Evolutionary conservation across 2,113 vertebrate genomes (phyloP).

Genomic region (Petromus typicus): DNA sequence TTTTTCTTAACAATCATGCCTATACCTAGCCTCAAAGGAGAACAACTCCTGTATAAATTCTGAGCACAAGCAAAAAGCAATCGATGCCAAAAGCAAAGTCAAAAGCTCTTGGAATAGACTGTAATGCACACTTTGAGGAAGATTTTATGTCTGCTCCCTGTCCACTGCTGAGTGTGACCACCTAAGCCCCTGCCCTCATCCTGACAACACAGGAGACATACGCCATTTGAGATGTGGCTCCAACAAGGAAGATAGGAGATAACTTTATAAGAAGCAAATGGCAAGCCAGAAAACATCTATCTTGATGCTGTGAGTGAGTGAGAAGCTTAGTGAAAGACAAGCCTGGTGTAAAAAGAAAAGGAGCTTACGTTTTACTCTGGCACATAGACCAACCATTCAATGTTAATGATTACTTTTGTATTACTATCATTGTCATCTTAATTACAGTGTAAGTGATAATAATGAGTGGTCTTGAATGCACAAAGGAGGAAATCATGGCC

Average conservation of each 20-base stretch:
- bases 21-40: not conserved
- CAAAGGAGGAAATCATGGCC: not conserved
- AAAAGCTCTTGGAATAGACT: not conserved
- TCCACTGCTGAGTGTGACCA: accelerated
- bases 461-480: not conserved
- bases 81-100: not conserved
- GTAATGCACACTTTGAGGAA: not conserved
- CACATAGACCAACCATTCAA: not conserved
- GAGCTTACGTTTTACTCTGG: not conserved
- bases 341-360: not conserved
- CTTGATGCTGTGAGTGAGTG: accelerated
- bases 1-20: not conserved
- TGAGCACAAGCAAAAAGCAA: not conserved
- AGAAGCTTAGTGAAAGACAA: not conserved
- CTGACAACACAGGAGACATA: not conserved
- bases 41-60: not conserved
- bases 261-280: not conserved
- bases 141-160: not conserved
- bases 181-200: not conserved
- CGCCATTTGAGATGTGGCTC: not conserved
- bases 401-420: not conserved
- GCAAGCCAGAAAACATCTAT: not conserved
- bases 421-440: not conserved
- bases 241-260: not conserved
- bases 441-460: not conserved